Base-by-base conservation (phyloP, 2,113 vertebrate species). In the Ictalurus punctatus region DNA sequence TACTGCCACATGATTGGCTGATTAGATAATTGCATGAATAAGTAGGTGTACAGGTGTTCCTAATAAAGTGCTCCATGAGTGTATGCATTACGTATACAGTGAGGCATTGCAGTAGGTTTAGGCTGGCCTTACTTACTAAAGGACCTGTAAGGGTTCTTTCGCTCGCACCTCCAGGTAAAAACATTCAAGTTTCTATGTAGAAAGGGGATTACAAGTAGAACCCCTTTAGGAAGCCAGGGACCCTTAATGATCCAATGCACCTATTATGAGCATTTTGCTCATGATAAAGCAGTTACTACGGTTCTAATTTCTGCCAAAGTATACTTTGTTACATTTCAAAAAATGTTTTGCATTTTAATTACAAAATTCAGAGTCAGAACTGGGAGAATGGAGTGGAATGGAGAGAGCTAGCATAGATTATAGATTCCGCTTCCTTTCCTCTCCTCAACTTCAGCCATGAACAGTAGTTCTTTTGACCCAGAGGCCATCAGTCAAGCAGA, bases 401-500 rank as follows among this genome's bases (percentile, higher is more conserved):
- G 4, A 79, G 14, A 52, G 76, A 54, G 44, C 76, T 4, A 25
- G 23, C 9, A 17, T n/a, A n/a, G n/a, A n/a, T n/a, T 56, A 21
- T 67, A 30, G n/a, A 40, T 25, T 73, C 84, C 56, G n/a, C 69
- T 86, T 13, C 16, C 52, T 25, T 83, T 27, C 19, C 73, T 40
- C 61, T 27, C 19, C 73, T 40, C 61, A 21, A 54, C 76, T 59
- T 65, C 54, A 48, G 6, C 69, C 52, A 61, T 85, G 40, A 85
- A 85, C 19, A 67, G 65, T 69, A 65, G 61, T 37, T 10, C 63
- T 23, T 44, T 19, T 2, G 52, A 76, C 76, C 84, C 56, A 5
- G 1, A 71, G 54, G 61, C 80, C 65, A 85, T 81, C 86, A 85
- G 54, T 85, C 34, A 34, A 27, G 30, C 37, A 48, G 82, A 89